Evolutionary conservation across 2,113 vertebrate genomes (phyloP), one percentile per base, ranked within the genome.

Genomic region (Podilymbus podiceps): DNA sequence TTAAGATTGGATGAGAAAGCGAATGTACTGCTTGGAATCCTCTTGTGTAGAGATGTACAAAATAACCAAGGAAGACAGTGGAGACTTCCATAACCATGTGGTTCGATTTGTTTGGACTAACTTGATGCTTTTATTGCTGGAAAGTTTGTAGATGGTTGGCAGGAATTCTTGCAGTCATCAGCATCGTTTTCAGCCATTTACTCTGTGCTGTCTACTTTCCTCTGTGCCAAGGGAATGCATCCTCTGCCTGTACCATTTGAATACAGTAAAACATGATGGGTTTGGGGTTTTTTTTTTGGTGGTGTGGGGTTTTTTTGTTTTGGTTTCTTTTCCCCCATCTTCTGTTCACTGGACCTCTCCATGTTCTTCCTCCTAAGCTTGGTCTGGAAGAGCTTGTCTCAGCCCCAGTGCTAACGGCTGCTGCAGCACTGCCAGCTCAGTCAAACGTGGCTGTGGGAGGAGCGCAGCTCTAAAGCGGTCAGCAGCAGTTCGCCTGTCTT

Each of bases 321-420:
- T 9, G 47, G 22, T 50, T 30, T 30, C n/a, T 82, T 66, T 63
- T 38, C 9, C 38, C 42, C 42, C n/a, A 42, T 85, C 25, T 56
- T 77, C 38, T 50, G 2, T 73, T 62, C 30, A 17, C 15, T 75
- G n/a, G 15, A 52, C 15, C 2, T 82, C 22, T 90, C 25, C 28
- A 63, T 35, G 20, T 56, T 91, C 46, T 59, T 74, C 30, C 33
- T 53, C 6, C 33, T 60, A 50, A 83, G 44, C 9, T 19, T 7
- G 2, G 42, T 11, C 24, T 89, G 55, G 59, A 69, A 38, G 44
- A 64, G 21, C 56, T 80, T 78, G 24, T 25, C 14, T 89, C 1
- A 3, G 22, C 35, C 35, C 20, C 35, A 40, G 18, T 3, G 0
- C n/a, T 27, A 20, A 6, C 1, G 5, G 44, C 58, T 67, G 42